Evolutionary conservation across 2,113 vertebrate species (phyloP).

Genomic region (Egretta garzetta): DNA sequence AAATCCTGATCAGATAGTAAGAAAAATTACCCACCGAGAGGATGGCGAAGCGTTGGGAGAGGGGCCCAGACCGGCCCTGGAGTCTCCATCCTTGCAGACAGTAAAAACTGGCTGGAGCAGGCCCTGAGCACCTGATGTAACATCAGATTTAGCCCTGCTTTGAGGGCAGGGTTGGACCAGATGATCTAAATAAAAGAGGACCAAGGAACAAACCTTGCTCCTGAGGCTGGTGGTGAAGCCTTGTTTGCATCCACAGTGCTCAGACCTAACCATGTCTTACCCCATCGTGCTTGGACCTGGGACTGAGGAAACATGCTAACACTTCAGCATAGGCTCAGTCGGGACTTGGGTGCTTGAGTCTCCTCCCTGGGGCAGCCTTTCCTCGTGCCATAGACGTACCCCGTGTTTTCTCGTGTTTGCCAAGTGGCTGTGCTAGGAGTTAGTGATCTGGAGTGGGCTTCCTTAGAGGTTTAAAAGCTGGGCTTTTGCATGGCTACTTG

Average conservation of each 20-base stretch:
- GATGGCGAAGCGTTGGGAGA: background rate
- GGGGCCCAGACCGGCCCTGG: accelerated
- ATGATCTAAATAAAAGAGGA: background rate
- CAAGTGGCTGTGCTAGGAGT: background rate
- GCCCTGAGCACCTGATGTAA: background rate
- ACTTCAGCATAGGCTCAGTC: background rate
- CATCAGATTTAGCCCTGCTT: background rate
- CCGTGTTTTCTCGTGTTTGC: background rate
- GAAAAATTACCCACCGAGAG: background rate
- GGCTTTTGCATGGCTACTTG: background rate
- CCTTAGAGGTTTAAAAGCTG: background rate
- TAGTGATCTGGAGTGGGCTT: background rate
- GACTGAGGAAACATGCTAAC: background rate
- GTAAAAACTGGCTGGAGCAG: background rate
- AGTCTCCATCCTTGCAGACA: background rate
- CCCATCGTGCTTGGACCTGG: accelerated
- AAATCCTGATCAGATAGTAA: background rate
- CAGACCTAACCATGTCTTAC: background rate
- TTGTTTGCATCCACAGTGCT: background rate
- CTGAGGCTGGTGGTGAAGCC: background rate
- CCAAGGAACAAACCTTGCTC: background rate
- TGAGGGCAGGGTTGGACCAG: background rate
- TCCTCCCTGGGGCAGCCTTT: background rate
- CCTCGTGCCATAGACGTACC: accelerated
- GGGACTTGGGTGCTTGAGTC: background rate